Base-by-base conservation (phyloP, 2,888 invertebrate genomes). In the Adelphocoris suturalis region DNA sequence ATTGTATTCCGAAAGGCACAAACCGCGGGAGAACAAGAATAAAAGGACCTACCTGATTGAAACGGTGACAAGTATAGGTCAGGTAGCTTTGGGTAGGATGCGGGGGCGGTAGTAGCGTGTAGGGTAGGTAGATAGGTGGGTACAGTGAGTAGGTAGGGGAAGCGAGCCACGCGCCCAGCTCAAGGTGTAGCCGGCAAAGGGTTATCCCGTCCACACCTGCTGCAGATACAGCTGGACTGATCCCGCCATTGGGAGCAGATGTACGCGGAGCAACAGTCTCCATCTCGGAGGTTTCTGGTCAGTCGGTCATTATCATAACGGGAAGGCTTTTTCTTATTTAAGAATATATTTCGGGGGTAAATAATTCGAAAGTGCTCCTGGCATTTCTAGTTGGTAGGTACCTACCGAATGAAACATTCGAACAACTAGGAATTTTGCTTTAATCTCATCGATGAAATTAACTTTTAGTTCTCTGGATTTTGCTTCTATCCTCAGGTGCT, bases 151-250 rank as follows among this genome's bases (percentile, higher is more conserved):
- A 68, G 68, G 68, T 68, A 68, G 68, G 68, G 68, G 68, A 68
- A n/a, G 52, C 7, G 23, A 68, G 68, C 68, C 68, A 68, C 68
- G 68, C 68, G 68, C 68, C 68, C 5, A 23, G 23, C 68, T 68
- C 68, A 68, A 68, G 68, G 68, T 68, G 68, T 68, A 68, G 68
- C 16, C 52, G 52, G 68, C 68, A 68, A 68, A 68, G 68, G 68
- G 68, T 68, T 68, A 68, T 68, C 68, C 61, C 68, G 27, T 68
- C 68, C 68, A 68, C 68, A 68, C 68, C 68, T 68, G 68, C 68
- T 27, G 9, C n/a, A 27, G 68, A 68, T 68, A 68, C 68, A 68
- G 68, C 68, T 68, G 68, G 68, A 68, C 68, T 68, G 23, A 68
- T 68, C 61, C 68, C 68, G 68, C 68, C 68, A 68, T 23, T 23